A percentile compares a stretch with the other conserved stretches of the same genome.
Conservation (phyloP, 2,888 invertebrate genomes). For the Platycheirus rosarum region DNA sequence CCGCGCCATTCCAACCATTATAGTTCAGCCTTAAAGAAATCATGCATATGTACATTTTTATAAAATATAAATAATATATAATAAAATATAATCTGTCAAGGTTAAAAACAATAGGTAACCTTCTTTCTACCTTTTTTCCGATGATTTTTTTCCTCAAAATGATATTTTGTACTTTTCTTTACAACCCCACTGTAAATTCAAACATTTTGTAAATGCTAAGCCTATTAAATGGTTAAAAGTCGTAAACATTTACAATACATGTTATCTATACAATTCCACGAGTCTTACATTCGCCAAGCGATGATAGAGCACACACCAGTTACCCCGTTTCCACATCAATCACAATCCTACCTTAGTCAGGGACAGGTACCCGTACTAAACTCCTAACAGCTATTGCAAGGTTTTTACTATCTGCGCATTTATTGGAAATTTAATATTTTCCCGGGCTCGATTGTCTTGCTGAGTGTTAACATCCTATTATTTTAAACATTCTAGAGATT, state of each 20-base stretch:
- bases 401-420: conserved; percentile 30
- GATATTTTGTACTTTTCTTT: conserved; percentile 13
- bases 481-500: conserved; percentile 51
- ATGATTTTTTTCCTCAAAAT: no score
- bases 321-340: conserved; percentile 59
- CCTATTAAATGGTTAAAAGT: conserved; percentile 51
- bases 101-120: no score
- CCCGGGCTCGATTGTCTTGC: conserved; percentile 53
- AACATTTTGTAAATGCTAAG: conserved; percentile 36
- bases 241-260: conserved; percentile 42
- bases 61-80: no score
- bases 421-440: conserved; percentile 63
- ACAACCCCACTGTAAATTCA: conserved; percentile 30
- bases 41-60: no score
- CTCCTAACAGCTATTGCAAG: conserved; percentile 22
- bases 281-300: conserved; percentile 22
- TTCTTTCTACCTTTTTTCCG: no score
- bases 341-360: conserved; percentile 17
- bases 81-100: no score
- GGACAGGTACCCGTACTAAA: conserved; percentile 12
- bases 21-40: no score
- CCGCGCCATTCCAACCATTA: no score
- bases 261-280: conserved; percentile 23
- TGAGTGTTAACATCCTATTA: conserved; percentile 65
- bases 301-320: conserved; percentile 41